phyloP scores from a whole-genome alignment of 2,113 vertebrate species.

The Capreolus pygargus region DNA sequence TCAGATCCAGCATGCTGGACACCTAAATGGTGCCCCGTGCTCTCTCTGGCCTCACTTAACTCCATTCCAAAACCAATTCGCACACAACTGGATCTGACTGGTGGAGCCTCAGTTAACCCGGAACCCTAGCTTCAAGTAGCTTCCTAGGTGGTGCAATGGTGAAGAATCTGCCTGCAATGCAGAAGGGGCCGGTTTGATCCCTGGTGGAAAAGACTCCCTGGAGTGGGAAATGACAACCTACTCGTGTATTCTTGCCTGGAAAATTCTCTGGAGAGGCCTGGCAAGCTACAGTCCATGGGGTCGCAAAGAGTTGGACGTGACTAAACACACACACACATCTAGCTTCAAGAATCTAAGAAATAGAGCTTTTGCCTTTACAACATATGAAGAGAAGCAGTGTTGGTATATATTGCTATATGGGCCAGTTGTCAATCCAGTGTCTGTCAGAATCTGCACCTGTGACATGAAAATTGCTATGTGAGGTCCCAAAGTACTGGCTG shows the following conservation, averaged over 20 bases:
- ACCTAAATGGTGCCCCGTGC: neutral
- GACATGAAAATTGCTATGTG: conserved; percentile 24
- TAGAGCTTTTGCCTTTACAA: neutral
- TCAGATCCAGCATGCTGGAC: neutral
- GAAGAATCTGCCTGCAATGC: neutral
- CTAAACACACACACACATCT: neutral
- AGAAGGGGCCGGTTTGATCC: neutral
- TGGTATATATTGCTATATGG: neutral
- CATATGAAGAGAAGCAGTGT: neutral
- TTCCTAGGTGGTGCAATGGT: neutral
- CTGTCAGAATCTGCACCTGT: neutral
- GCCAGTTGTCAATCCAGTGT: neutral
- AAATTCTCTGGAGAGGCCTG: neutral
- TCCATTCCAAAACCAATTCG: neutral
- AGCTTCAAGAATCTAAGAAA: neutral
- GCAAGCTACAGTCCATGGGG: neutral
- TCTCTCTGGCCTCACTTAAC: neutral
- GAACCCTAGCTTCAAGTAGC: neutral
- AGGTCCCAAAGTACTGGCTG: neutral
- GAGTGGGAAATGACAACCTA: neutral
- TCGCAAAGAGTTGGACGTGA: neutral
- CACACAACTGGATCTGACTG: neutral
- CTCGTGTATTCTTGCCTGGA: neutral
- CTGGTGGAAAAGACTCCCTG: neutral
- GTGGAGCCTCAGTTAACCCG: neutral